Percentiles rank a stretch among this genome's conserved stretches.
phyloP scores from a whole-genome alignment of 2,888 invertebrate species.

The Drosophila quinaria region DNA sequence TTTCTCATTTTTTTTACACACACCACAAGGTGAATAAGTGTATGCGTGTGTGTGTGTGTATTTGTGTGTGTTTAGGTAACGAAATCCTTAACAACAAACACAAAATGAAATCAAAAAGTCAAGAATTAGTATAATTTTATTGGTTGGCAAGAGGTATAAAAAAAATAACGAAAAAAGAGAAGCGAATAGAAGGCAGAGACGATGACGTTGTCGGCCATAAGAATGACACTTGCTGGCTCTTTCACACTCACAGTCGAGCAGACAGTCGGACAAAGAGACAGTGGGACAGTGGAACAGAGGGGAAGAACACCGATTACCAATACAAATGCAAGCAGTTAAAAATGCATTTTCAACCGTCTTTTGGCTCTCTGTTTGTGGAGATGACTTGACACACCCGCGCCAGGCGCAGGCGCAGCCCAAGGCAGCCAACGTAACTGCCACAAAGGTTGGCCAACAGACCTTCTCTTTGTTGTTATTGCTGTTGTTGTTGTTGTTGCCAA shows the following conservation, averaged over 20 bases:
- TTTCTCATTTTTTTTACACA: conserved; percentile 31
- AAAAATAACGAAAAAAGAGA: conserved; percentile 33
- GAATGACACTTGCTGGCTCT: conserved; percentile 71
- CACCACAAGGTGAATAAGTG: conserved; percentile 6
- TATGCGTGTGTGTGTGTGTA: conserved; percentile 15
- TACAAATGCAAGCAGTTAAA: conserved; percentile 49
- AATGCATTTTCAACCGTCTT: conserved; percentile 76
- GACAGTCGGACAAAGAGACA: conserved; percentile 16
- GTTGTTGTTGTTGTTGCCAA: conserved; percentile 26
- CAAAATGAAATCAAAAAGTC: conserved; percentile 80
- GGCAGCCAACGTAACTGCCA: conserved; percentile 72
- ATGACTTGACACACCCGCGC: conserved; percentile 81
- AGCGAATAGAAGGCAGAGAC: conserved; percentile 21
- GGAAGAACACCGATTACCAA: conserved; percentile 30
- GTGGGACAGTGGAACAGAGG: not conserved
- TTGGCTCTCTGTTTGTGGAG: conserved; percentile 66
- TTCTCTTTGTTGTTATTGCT: conserved; percentile 20
- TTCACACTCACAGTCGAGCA: conserved; percentile 44
- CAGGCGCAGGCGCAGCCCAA: conserved; percentile 6
- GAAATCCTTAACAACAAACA: conserved; percentile 75
- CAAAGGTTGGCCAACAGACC: conserved; percentile 46
- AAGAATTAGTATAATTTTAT: conserved; percentile 84
- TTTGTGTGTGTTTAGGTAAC: conserved; percentile 75
- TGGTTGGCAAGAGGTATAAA: conserved; percentile 76
- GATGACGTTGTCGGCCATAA: conserved; percentile 60